Percentiles rank a stretch among this genome's conserved stretches.
These are phyloP conservation scores for Macaca nemestrina DNA, from an alignment of 2,113 vertebrate genomes.

Conservation along the genomic window DNA sequence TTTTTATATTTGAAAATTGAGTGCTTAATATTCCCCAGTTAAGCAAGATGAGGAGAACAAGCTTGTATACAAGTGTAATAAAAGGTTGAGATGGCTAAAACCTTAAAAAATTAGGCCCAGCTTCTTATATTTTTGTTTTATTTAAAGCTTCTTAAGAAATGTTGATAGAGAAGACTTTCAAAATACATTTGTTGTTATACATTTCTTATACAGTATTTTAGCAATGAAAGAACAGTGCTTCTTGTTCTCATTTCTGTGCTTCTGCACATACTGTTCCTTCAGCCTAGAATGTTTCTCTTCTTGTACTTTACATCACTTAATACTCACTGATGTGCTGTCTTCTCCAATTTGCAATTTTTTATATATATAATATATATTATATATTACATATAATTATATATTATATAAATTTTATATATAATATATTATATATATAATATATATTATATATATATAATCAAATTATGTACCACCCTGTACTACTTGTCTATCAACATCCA, in stretches of 20 bases:
- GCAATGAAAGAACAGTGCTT: background rate
- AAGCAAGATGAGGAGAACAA: slow-evolving; percentile 22
- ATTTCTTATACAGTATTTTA: background rate
- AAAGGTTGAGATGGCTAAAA: slow-evolving; percentile 13
- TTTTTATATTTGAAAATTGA: slow-evolving; percentile 50
- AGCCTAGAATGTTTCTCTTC: background rate
- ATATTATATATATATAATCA: background rate
- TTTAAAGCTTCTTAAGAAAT: slow-evolving; percentile 22
- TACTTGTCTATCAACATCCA: background rate
- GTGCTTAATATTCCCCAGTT: slow-evolving; percentile 36
- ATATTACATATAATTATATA: background rate
- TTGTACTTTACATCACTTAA: background rate
- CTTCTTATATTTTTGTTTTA: background rate
- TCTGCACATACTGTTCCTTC: background rate
- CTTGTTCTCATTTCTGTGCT: background rate
- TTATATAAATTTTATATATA: background rate
- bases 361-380: background rate
- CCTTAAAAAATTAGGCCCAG: background rate
- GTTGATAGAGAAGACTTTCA: background rate
- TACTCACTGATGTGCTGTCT: background rate
- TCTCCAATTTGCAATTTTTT: background rate
- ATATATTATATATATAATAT: background rate
- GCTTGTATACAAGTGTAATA: background rate
- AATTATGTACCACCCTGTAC: background rate
- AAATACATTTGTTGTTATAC: background rate